Percentiles rank a stretch among this genome's conserved stretches.
Evolutionary conservation across 2,113 vertebrate species (phyloP).

Genomic region (Triplophysa tibetana): DNA sequence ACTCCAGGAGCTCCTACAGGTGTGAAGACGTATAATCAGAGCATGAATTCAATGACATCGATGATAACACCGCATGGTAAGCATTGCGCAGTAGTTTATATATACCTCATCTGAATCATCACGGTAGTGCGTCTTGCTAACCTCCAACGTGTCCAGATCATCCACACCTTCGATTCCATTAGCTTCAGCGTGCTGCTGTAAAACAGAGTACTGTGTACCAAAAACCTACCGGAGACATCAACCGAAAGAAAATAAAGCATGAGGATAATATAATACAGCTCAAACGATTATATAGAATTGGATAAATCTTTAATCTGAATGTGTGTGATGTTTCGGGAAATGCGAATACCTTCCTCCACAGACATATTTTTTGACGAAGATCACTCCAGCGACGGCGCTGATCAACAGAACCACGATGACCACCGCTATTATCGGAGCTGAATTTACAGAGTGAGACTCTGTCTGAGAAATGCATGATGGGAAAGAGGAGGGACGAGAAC

Average conservation of each 20-base stretch:
- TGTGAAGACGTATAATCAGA: background rate
- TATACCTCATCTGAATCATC: constrained; percentile 91
- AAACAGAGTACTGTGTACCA: constrained; percentile 90
- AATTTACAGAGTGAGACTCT: constrained; percentile 65
- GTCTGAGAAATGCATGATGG: constrained; percentile 50
- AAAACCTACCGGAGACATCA: constrained; percentile 74
- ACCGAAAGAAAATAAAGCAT: background rate
- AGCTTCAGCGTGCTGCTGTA: constrained; percentile 84
- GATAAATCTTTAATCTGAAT: background rate
- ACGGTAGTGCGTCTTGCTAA: constrained; percentile 76
- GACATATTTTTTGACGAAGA: constrained; percentile 91
- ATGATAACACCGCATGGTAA: background rate
- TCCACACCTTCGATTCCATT: constrained; percentile 82
- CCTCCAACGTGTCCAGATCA: constrained; percentile 70
- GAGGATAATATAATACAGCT: too few species aligned
- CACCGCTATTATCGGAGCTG: constrained; percentile 78
- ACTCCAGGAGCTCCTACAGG: constrained; percentile 48
- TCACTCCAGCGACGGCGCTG: constrained; percentile 73
- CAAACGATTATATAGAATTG: background rate
- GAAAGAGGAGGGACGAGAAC: background rate
- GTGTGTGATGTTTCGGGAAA: background rate
- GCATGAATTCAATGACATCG: background rate
- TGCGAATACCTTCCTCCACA: constrained; percentile 83
- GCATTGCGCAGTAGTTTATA: background rate
- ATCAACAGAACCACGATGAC: constrained; percentile 80